Conservation (phyloP, 2,113 vertebrate species). For the Manacus vitellinus region DNA sequence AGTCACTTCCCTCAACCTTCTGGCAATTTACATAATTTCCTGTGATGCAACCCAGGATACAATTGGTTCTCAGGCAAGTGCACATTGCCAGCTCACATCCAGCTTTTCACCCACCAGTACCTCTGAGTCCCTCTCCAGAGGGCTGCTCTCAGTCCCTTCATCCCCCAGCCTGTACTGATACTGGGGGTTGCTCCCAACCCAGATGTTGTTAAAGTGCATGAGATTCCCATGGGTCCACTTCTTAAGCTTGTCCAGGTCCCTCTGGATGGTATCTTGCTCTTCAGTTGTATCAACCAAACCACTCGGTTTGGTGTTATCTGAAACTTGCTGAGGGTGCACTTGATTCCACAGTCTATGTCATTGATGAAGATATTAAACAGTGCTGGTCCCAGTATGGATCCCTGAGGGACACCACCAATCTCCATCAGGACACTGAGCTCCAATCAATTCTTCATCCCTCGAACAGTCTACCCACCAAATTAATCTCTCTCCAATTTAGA, state of each 20-base stretch:
- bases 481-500: neutral
- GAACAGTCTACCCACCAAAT: neutral
- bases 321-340: neutral
- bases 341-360: neutral
- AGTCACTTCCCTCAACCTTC: neutral
- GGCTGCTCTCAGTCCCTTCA: too few relatives aligned
- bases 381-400: neutral
- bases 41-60: neutral
- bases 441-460: neutral
- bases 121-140: neutral
- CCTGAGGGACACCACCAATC: neutral
- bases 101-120: neutral
- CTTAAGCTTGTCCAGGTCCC: neutral
- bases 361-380: neutral
- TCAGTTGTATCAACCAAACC: neutral
- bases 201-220: neutral
- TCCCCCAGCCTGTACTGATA: neutral
- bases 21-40: neutral
- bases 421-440: neutral
- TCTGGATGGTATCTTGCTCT: neutral
- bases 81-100: neutral
- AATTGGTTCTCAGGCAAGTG: neutral
- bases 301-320: neutral
- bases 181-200: accelerated
- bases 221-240: neutral